These are phyloP conservation scores for Mongoloraphidia duomilia DNA, from an alignment of 2,888 invertebrate species.

Conservation along the genomic window DNA sequence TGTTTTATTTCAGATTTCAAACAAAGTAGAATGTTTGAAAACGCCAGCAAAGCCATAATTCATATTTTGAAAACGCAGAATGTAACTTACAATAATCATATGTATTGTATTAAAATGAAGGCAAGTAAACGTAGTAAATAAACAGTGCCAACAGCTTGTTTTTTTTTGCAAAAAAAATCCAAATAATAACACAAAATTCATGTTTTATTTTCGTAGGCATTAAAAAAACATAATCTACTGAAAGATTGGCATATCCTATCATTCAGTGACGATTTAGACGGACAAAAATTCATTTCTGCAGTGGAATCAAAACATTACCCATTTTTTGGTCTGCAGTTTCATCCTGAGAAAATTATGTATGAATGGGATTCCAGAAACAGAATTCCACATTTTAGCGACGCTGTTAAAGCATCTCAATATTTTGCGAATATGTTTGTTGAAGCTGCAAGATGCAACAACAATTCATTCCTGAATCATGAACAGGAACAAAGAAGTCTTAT, in stretches of 20 bases:
- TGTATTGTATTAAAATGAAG: constrained; percentile 48
- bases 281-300: constrained; percentile 57
- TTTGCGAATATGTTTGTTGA: constrained; percentile 70
- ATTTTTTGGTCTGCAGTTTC: constrained; percentile 78
- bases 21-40: constrained; percentile 47
- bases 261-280: constrained; percentile 44
- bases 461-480: constrained; percentile 35
- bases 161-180: no score
- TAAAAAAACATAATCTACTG: constrained; percentile 37
- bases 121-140: no score
- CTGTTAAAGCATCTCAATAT: constrained; percentile 52
- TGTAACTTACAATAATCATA: constrained; percentile 64
- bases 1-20: constrained; percentile 34
- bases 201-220: constrained; percentile 28
- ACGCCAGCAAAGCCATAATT: constrained; percentile 43
- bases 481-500: constrained; percentile 44
- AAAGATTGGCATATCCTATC: constrained; percentile 38
- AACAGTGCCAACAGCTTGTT: no score
- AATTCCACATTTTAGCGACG: constrained; percentile 51
- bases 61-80: constrained; percentile 40
- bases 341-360: constrained; percentile 76
- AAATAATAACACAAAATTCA: no score
- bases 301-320: constrained; percentile 62
- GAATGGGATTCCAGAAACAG: constrained; percentile 49
- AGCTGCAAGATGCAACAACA: constrained; percentile 52